Percentiles rank a stretch among this genome's conserved stretches.
Conservation (phyloP, 2,113 vertebrate species). For the Sylvia atricapilla region DNA sequence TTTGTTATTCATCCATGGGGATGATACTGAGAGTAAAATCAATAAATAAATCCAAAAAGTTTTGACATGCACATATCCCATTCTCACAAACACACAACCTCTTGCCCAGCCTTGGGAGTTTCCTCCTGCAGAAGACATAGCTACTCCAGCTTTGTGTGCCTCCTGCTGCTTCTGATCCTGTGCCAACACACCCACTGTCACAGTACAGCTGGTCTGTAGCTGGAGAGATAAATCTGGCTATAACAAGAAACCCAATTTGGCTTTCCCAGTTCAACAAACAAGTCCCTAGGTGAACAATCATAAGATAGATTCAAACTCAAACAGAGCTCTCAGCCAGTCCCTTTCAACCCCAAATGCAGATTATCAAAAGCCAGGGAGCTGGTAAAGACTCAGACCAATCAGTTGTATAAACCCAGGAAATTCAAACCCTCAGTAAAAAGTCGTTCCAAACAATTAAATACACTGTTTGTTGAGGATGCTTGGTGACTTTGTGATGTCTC, state of each 20-base stretch:
- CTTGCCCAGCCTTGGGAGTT: rapidly evolving
- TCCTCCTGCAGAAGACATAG: not conserved
- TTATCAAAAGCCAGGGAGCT: not conserved
- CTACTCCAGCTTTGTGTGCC: not conserved
- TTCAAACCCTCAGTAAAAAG: not conserved
- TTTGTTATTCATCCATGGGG: not conserved
- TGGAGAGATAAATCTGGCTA: not conserved
- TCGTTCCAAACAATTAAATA: not conserved
- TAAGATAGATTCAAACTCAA: not conserved
- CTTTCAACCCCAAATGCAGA: not conserved
- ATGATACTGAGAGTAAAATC: not conserved
- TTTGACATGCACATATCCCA: not conserved
- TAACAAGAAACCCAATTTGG: not conserved
- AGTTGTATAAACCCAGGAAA: not conserved
- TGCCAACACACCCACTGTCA: not conserved
- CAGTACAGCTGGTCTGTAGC: not conserved
- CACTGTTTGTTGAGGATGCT: not conserved
- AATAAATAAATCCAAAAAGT: not conserved
- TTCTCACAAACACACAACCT: rapidly evolving
- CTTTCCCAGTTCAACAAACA: not conserved
- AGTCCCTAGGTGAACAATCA: not conserved
- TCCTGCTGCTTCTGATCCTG: not conserved
- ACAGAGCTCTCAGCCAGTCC: not conserved
- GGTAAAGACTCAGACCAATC: not conserved
- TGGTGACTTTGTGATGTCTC: not conserved